phyloP scores from a whole-genome alignment of 2,113 vertebrate genomes.

The Octodon degus region DNA sequence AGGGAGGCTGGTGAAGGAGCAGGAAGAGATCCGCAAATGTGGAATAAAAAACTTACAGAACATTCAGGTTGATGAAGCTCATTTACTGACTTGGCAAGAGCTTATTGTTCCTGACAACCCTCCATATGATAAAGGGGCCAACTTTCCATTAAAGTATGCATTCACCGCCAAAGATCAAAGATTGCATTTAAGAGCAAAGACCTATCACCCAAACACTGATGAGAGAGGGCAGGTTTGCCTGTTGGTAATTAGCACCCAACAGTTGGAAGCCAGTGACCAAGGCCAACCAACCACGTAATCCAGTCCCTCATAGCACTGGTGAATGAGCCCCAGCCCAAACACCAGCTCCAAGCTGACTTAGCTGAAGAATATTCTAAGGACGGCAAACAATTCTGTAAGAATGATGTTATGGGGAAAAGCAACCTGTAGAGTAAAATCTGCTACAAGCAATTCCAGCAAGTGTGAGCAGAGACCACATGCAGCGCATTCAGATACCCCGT shows the following conservation, averaged over 20 bases:
- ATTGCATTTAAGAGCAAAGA: conserved; percentile 97
- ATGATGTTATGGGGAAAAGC: background rate
- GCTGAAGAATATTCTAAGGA: background rate
- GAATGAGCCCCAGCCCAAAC: too few relatives aligned
- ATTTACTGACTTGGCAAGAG: too few relatives aligned
- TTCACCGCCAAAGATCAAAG: conserved; percentile 98
- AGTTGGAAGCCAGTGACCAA: conserved; percentile 99
- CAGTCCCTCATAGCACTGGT: too few relatives aligned
- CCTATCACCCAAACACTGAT: conserved; percentile 99
- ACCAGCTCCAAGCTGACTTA: background rate
- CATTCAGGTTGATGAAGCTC: too few relatives aligned
- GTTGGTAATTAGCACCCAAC: conserved; percentile 99
- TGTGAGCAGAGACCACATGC: too few relatives aligned
- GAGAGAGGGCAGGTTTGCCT: conserved; percentile 99
- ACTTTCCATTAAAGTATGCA: conserved; percentile 98
- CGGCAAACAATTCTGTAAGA: background rate
- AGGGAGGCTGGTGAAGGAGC: background rate
- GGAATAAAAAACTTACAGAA: too few relatives aligned
- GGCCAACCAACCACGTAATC: conserved; percentile 92
- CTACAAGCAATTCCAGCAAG: background rate
- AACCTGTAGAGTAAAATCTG: background rate
- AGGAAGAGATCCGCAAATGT: too few relatives aligned
- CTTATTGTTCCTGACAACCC: conserved; percentile 90
- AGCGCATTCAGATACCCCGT: conserved; percentile 77
- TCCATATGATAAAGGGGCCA: conserved; percentile 99